Evolutionary conservation across 92 coral and sea anemone genomes (phyloP).

Genomic region (Zoanthus solanderi): DNA sequence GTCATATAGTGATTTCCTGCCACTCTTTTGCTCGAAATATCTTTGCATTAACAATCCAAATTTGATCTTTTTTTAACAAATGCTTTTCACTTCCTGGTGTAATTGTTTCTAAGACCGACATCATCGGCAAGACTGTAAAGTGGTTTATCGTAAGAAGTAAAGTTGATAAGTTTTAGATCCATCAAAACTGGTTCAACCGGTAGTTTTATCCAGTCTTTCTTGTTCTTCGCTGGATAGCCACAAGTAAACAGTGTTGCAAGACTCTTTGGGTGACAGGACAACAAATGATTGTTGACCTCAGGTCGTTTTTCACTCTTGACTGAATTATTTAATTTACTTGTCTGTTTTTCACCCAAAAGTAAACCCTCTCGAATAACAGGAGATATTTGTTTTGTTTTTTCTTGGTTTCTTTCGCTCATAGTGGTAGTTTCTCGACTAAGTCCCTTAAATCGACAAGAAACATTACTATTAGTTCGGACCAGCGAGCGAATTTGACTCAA

Average conservation of each 20-base stretch:
- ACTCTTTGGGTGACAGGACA: conserved; percentile 22
- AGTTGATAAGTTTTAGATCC: conserved; percentile 88
- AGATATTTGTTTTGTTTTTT: background rate
- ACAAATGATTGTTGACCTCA: conserved; percentile 8
- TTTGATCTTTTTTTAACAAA: too few relatives aligned
- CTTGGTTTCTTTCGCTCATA: background rate
- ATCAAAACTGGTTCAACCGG: conserved; percentile 82
- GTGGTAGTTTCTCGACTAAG: background rate
- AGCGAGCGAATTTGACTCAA: conserved; percentile 69
- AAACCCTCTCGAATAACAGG: background rate
- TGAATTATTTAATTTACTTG: background rate
- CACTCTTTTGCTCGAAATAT: too few relatives aligned
- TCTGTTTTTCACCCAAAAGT: background rate
- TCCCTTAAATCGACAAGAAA: background rate
- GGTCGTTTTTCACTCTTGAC: background rate
- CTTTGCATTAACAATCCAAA: too few relatives aligned
- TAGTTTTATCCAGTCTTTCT: conserved; percentile 57
- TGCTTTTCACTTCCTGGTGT: too few relatives aligned
- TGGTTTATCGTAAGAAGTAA: conserved; percentile 78
- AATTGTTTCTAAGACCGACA: background rate
- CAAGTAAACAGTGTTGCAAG: conserved; percentile 17
- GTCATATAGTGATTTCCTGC: too few relatives aligned
- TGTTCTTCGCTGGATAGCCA: conserved; percentile 50
- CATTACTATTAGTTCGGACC: conserved; percentile 33
- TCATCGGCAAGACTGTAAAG: conserved; percentile 7